Percentiles rank a stretch among this genome's conserved stretches.
phyloP scores from a whole-genome alignment of 2,797 vertebrate genomes.

The Takifugu ocellatus region DNA sequence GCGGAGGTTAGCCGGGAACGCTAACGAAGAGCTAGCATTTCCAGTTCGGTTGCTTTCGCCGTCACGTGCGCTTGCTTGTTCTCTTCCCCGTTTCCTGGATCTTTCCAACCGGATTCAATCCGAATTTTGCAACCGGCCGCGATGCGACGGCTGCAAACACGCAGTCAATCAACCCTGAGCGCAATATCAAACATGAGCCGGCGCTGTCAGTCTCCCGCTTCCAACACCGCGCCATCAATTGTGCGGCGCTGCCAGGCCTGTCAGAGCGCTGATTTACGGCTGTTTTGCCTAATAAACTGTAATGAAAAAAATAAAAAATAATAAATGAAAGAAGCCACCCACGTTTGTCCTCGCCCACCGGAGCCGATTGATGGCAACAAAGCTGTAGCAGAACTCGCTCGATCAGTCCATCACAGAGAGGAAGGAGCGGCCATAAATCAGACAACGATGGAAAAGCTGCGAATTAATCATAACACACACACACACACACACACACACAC shows the following conservation, averaged over 20 bases:
- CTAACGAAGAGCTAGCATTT: too few species aligned
- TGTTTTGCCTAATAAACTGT: constrained; percentile 47
- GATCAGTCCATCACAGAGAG: constrained; percentile 51
- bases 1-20: too few species aligned
- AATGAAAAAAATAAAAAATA: constrained; percentile 29
- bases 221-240: constrained; percentile 41
- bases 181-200: constrained; percentile 41
- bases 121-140: constrained; percentile 25
- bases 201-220: constrained; percentile 33
- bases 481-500: too few species aligned
- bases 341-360: too few species aligned
- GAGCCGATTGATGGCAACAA: constrained; percentile 32
- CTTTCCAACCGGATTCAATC: constrained; percentile 26
- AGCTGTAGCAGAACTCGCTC: constrained; percentile 19
- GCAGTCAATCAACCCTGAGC: constrained; percentile 36
- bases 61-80: too few species aligned
- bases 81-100: background rate
- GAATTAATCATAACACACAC: constrained; percentile 44
- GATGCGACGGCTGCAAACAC: constrained; percentile 39
- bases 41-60: too few species aligned
- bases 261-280: constrained; percentile 55
- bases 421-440: constrained; percentile 60
- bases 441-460: constrained; percentile 33
- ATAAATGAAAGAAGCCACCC: background rate
- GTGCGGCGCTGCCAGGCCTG: constrained; percentile 41